Base-by-base conservation (phyloP, 2,797 vertebrate genomes). In the Diplodus puntazzo region DNA sequence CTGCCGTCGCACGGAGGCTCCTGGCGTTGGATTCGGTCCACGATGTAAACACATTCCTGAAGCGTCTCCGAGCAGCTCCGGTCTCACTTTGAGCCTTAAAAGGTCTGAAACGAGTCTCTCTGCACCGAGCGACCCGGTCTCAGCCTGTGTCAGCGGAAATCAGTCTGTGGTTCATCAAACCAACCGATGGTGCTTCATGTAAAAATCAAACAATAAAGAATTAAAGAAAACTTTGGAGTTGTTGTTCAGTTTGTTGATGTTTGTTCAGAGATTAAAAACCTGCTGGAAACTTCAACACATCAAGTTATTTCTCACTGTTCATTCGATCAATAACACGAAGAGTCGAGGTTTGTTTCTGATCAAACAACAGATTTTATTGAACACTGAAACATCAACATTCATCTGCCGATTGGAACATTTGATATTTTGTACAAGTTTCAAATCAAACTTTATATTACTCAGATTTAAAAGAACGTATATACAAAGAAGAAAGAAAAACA, bases 361-460 rank as follows among this genome's bases (percentile, higher is more conserved):
- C 23, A 57, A 57, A 57, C 39, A 57, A 57, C 39, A 49, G 54
- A 21, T 45, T 87, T 87, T 79, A 88, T 83, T 88, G 2, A 45
- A 17, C 68, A 60, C 0, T 20, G 46, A 59, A 25, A 30, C 58
- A 81, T 25, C 25, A 66, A 18, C 52, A 1, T 73, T 66, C 60
- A 42, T 58, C 57, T 48, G 49, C 42, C 25, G 58, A 23, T 57
- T 42, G 59, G 20, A 14, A 63, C 62, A 27, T 57, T 43, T 42
- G 3, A 23, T 55, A 53, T 77, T 77, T 75, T 69, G 7, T 45
- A 73, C 62, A 77, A 39, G 54, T 25, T 73, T 68, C 48, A 62
- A 50, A 76, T 81, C 12, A 66, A 61, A 60, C 50, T 52, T 81
- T 61, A 77, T 75, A 69, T 69, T 52, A 81, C 17, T 77, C 20